Percentiles rank a stretch among this genome's conserved stretches.
Evolutionary conservation across 1,140 invertebrate genomes (phyloP).

Genomic region (Hycleus phaleratus): DNA sequence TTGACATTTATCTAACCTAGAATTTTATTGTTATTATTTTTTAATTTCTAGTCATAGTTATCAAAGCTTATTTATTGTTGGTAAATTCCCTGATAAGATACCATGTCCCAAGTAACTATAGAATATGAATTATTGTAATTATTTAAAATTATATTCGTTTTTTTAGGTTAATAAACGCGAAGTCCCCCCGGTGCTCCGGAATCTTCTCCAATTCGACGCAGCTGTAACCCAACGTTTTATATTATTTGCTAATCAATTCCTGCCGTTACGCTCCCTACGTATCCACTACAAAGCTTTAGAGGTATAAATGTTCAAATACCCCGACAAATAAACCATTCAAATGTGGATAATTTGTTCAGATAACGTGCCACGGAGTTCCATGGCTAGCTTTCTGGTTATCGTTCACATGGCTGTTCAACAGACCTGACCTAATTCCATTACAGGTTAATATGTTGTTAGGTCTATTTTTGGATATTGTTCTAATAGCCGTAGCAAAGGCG

Average conservation of each 20-base stretch:
- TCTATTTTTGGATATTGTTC: slow-evolving; percentile 80
- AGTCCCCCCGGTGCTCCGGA: slow-evolving; percentile 46
- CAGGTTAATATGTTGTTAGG: slow-evolving; percentile 80
- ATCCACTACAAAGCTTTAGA: slow-evolving; percentile 61
- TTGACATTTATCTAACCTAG: too few relatives aligned
- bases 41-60: too few relatives aligned
- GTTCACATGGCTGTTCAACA: slow-evolving; percentile 65
- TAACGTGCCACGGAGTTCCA: slow-evolving; percentile 82
- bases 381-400: slow-evolving; percentile 70
- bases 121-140: neutral
- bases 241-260: slow-evolving; percentile 46
- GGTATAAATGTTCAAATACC: slow-evolving; percentile 41
- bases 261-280: slow-evolving; percentile 51
- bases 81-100: too few relatives aligned
- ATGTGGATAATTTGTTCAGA: slow-evolving; percentile 43
- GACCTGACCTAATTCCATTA: slow-evolving; percentile 60
- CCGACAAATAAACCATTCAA: slow-evolving; percentile 4
- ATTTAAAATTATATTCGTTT: neutral
- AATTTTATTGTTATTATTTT: too few relatives aligned
- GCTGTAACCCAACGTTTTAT: slow-evolving; percentile 57
- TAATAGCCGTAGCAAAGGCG: slow-evolving; percentile 76
- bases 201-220: slow-evolving; percentile 52
- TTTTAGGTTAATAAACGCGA: slow-evolving; percentile 42
- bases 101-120: too few relatives aligned
- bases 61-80: too few relatives aligned